These are phyloP conservation scores for Dendrolimus punctatus DNA, from an alignment of 1,140 invertebrate genomes.

Conservation along the genomic window DNA sequence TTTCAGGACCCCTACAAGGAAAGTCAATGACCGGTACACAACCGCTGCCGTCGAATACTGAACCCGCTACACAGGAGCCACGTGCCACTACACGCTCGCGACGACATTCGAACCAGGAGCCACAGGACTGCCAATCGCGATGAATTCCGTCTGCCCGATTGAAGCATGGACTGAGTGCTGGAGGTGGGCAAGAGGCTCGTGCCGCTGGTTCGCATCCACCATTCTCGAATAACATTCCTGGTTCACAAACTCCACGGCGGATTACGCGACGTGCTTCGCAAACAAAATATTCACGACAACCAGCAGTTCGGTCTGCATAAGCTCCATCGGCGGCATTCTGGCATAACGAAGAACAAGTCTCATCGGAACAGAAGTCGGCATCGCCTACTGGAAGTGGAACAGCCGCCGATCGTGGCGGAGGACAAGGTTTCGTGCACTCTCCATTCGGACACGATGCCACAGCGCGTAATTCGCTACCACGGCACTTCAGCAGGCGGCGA, in stretches of 20 bases:
- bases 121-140: conserved; percentile 58
- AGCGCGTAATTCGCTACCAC: conserved; percentile 35
- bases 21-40: conserved; percentile 44
- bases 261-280: conserved; percentile 62
- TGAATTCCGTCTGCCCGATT: conserved; percentile 53
- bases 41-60: conserved; percentile 51
- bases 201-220: conserved; percentile 53
- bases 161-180: conserved; percentile 54
- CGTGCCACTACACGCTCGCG: conserved; percentile 48
- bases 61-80: conserved; percentile 36
- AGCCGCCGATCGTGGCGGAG: conserved; percentile 40
- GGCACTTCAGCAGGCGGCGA: conserved; percentile 33
- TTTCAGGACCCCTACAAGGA: conserved; percentile 56
- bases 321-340: conserved; percentile 69
- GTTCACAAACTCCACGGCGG: conserved; percentile 66
- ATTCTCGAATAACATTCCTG: conserved; percentile 58
- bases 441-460: conserved; percentile 38
- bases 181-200: conserved; percentile 49
- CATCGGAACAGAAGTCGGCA: conserved; percentile 60
- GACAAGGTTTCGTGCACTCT: conserved; percentile 31
- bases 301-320: conserved; percentile 71
- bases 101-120: conserved; percentile 52
- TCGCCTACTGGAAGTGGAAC: conserved; percentile 48
- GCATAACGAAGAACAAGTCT: conserved; percentile 60
- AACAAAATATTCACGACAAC: conserved; percentile 74